These are phyloP conservation scores for Uropetala carovei DNA, from an alignment of 2,888 invertebrate species.

Conservation along the genomic window DNA sequence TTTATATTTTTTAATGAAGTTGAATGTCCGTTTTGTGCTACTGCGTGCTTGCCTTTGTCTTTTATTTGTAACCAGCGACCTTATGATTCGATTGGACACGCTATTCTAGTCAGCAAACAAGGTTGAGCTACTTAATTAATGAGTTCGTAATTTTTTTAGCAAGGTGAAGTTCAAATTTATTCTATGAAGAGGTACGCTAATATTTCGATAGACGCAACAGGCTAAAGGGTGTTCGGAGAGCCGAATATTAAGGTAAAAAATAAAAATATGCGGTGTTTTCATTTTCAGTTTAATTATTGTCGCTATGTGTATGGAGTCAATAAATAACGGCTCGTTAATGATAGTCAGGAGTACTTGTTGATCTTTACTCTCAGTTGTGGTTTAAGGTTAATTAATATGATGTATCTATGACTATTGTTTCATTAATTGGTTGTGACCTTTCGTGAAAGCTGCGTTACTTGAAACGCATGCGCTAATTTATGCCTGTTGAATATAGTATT, in stretches of 20 bases:
- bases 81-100: not conserved
- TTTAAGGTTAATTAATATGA: too few species aligned
- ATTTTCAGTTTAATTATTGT: not conserved
- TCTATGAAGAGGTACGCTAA: too few species aligned
- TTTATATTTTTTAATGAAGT: not conserved
- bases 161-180: too few species aligned
- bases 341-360: not conserved
- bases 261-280: not conserved
- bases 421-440: too few species aligned
- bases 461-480: too few species aligned
- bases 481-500: too few species aligned
- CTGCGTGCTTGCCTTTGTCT: not conserved
- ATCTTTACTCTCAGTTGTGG: too few species aligned
- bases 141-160: not conserved
- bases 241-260: too few species aligned
- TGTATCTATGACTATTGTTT: too few species aligned
- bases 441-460: too few species aligned
- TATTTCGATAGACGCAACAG: too few species aligned
- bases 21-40: not conserved
- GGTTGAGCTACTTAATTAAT: not conserved
- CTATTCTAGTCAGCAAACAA: not conserved
- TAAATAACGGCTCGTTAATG: not conserved
- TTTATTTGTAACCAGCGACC: not conserved
- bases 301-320: not conserved
- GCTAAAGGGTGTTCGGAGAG: too few species aligned